These are phyloP conservation scores for Nephrotoma flavescens DNA, from an alignment of 2,888 invertebrate species.

Conservation along the genomic window DNA sequence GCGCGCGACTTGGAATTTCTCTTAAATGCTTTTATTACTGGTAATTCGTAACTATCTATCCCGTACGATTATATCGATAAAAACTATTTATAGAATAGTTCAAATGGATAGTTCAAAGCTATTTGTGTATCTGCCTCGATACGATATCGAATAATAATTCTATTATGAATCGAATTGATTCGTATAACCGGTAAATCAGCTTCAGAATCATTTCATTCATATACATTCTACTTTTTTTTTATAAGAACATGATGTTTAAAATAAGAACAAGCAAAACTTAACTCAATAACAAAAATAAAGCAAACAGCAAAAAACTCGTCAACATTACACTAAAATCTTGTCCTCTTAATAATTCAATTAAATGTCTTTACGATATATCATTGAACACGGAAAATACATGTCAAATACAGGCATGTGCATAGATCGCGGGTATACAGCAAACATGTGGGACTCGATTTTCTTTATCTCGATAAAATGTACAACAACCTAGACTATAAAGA, in stretches of 20 bases:
- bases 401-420: not conserved
- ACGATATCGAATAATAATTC: not conserved
- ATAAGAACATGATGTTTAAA: not conserved
- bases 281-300: not conserved
- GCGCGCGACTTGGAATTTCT: not conserved
- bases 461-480: not conserved
- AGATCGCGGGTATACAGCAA: not conserved
- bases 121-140: not conserved
- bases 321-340: not conserved
- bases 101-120: not conserved
- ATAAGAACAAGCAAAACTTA: not conserved
- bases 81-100: not conserved
- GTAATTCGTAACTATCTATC: not conserved
- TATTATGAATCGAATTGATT: not conserved
- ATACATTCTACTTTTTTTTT: not conserved
- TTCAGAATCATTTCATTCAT: not conserved
- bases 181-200: not conserved
- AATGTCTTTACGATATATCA: not conserved
- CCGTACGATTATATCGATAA: not conserved
- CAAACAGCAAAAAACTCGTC: not conserved
- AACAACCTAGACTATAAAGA: not conserved
- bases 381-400: not conserved
- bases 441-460: not conserved
- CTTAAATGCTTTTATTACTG: not conserved
- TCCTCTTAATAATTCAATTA: not conserved